Evolutionary conservation across 2,888 invertebrate genomes (phyloP).

Genomic region (Pheosia tremula): DNA sequence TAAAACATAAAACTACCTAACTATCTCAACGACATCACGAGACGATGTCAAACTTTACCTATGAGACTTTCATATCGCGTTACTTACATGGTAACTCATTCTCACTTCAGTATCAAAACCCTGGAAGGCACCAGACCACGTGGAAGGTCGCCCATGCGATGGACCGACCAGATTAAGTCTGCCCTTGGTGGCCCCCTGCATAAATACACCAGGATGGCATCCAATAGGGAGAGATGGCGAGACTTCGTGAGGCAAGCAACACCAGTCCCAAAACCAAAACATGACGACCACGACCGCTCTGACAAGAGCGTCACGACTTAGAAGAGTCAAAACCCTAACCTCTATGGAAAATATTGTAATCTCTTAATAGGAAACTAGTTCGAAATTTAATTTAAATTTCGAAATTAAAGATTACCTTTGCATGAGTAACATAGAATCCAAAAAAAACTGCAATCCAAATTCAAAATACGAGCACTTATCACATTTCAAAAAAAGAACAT

Average conservation of each 20-base stretch:
- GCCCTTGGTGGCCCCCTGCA: too few relatives aligned
- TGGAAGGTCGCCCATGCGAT: too few relatives aligned
- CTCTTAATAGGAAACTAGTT: not conserved
- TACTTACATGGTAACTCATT: not conserved
- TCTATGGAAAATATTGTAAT: not conserved
- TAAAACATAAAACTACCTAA: not conserved
- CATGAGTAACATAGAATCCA: conserved; percentile 20
- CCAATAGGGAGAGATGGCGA: too few relatives aligned
- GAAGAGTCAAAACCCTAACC: not conserved
- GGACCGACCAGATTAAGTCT: too few relatives aligned
- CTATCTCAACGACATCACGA: conserved; percentile 2
- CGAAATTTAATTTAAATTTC: not conserved
- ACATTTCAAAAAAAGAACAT: conserved; percentile 1
- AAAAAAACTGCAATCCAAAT: conserved; percentile 35
- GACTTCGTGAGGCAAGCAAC: too few relatives aligned
- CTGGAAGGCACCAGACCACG: too few relatives aligned
- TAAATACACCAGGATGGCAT: too few relatives aligned
- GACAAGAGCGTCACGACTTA: too few relatives aligned
- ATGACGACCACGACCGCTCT: too few relatives aligned
- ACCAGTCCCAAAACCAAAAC: too few relatives aligned
- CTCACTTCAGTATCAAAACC: too few relatives aligned
- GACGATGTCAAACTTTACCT: conserved; percentile 3
- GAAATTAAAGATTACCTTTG: not conserved
- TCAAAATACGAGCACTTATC: conserved; percentile 9
- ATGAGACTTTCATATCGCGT: not conserved